These are phyloP conservation scores for Syngnathus floridae DNA, from an alignment of 2,113 vertebrate genomes.

Conservation along the genomic window DNA sequence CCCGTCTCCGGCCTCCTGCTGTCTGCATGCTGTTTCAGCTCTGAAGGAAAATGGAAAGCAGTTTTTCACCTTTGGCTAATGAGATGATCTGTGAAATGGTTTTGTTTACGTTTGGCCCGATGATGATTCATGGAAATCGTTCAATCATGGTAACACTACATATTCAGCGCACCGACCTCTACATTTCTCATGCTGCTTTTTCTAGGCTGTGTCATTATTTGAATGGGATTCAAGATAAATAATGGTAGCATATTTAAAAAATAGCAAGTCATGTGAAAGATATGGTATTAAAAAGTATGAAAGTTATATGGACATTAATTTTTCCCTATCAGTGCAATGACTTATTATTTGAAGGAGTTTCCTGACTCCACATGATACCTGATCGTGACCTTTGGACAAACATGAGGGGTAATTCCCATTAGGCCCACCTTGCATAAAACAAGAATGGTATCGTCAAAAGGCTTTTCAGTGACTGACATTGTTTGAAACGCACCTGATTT, in stretches of 20 bases:
- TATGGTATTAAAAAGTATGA: background rate
- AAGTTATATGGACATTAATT: background rate
- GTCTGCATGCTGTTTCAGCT: slow-evolving; percentile 13
- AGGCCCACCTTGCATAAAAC: slow-evolving; percentile 26
- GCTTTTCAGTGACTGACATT: slow-evolving; percentile 11
- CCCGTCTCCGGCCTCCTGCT: background rate
- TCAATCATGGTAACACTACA: no score
- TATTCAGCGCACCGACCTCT: background rate
- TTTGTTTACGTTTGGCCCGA: slow-evolving; percentile 5
- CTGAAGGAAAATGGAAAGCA: slow-evolving; percentile 2
- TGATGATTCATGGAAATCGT: no score
- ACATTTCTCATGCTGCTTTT: background rate
- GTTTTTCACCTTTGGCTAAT: slow-evolving; percentile 16
- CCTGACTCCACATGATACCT: slow-evolving; percentile 25
- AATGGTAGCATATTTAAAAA: no score
- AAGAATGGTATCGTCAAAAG: slow-evolving; percentile 17
- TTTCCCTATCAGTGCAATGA: background rate
- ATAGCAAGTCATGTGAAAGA: no score
- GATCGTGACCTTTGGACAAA: slow-evolving; percentile 21
- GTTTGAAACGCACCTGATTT: slow-evolving; percentile 41
- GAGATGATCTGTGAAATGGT: slow-evolving; percentile 7
- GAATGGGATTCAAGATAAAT: no score
- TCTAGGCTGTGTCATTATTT: no score
- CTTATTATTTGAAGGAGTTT: slow-evolving; percentile 21
- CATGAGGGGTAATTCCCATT: slow-evolving; percentile 33